Conservation (phyloP, 2,113 vertebrate genomes). For the Ctenomys sociabilis region DNA sequence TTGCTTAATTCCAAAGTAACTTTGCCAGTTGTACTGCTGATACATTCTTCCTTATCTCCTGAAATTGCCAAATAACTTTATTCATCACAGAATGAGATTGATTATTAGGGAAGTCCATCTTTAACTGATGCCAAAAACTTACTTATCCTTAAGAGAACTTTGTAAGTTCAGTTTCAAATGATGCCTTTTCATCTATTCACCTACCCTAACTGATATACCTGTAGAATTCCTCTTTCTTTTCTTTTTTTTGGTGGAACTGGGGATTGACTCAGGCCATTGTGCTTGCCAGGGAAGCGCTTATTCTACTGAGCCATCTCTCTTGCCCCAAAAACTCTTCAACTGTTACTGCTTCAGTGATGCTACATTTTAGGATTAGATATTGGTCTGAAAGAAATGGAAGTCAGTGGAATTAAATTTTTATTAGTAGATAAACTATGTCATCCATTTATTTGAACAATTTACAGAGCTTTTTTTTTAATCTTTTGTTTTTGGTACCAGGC, state of each 20-base stretch:
- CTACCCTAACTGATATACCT: neutral
- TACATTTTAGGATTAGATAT: constrained; percentile 2
- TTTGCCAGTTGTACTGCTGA: constrained; percentile 45
- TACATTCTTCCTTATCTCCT: constrained; percentile 49
- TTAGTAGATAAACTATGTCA: neutral
- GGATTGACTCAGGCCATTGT: too few species aligned
- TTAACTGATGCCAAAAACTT: constrained; percentile 47
- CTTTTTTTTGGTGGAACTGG: too few species aligned
- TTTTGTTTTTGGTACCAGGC: too few species aligned
- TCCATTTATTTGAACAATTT: neutral
- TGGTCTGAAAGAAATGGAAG: neutral
- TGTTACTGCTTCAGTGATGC: neutral
- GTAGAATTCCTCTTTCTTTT: constrained; percentile 50
- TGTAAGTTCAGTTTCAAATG: constrained; percentile 38
- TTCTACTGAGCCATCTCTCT: too few species aligned
- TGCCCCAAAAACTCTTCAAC: constrained; percentile 46
- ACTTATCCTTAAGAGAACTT: constrained; percentile 53
- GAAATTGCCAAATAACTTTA: constrained; percentile 48
- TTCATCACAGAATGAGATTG: constrained; percentile 50
- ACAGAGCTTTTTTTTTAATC: neutral
- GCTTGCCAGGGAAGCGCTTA: too few species aligned
- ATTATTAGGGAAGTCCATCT: constrained; percentile 26
- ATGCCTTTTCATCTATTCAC: neutral
- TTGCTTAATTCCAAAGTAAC: constrained; percentile 73
- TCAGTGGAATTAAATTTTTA: constrained; percentile 26